phyloP scores from a whole-genome alignment of 2,888 invertebrate genomes.

The Girardia tigrina region DNA sequence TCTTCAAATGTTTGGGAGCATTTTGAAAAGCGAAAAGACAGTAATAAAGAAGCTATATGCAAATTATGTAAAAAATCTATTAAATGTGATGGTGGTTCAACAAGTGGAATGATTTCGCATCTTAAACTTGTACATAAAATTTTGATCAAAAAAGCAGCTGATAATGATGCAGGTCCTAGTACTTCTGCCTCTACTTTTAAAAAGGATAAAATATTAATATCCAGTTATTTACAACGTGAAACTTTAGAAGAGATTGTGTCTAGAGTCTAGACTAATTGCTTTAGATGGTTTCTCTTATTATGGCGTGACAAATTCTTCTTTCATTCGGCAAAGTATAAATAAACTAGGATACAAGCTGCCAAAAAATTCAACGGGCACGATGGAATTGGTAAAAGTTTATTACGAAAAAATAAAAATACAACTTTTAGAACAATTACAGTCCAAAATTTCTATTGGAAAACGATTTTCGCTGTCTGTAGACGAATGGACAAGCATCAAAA shows the following conservation, averaged over 20 bases:
- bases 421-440: neutral
- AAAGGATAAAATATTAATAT: neutral
- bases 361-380: neutral
- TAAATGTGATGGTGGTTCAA: neutral
- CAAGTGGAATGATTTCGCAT: slow-evolving; percentile 23
- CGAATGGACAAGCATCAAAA: too few relatives aligned
- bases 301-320: neutral
- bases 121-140: slow-evolving; percentile 23
- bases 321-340: neutral
- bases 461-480: too few relatives aligned
- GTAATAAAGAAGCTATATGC: slow-evolving; percentile 17
- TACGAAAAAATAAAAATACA: neutral
- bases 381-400: neutral
- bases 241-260: slow-evolving; percentile 23
- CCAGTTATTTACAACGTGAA: neutral
- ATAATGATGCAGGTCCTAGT: neutral
- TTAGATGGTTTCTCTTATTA: neutral
- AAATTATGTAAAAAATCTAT: neutral
- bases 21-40: slow-evolving; percentile 13
- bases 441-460: too few relatives aligned
- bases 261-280: slow-evolving; percentile 23
- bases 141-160: slow-evolving; percentile 17
- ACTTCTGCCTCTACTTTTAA: neutral
- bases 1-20: slow-evolving; percentile 12
- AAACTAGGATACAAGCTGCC: slow-evolving; percentile 3